phyloP scores from a whole-genome alignment of 37 sponge, comb jelly and placozoan species.

The Cliona cf. orientalis region DNA sequence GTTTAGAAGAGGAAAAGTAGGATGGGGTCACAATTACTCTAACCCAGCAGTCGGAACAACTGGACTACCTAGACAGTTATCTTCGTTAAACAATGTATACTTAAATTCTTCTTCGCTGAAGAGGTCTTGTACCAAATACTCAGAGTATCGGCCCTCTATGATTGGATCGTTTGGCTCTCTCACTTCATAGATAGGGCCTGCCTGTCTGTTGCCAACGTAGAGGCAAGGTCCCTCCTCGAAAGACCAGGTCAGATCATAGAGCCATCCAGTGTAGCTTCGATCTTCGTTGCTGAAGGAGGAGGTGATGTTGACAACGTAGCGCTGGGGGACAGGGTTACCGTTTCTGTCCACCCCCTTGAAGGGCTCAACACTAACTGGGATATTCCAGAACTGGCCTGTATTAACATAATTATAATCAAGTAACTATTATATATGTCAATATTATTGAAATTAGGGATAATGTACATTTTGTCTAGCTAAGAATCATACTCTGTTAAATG shows the following conservation, averaged over 20 bases:
- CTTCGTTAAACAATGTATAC: slow-evolving; percentile 27
- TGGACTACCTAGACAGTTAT: too few species aligned
- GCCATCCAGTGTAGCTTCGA: slow-evolving; percentile 46
- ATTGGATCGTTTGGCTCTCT: slow-evolving; percentile 21
- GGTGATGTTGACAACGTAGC: slow-evolving; percentile 23
- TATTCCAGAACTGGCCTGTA: slow-evolving; percentile 87
- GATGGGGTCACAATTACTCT: too few species aligned
- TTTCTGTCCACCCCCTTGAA: slow-evolving; percentile 16
- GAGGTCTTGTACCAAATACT: neutral
- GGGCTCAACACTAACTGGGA: slow-evolving; percentile 43
- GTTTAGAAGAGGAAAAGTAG: too few species aligned
- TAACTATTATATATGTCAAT: neutral
- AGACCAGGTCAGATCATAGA: slow-evolving; percentile 54
- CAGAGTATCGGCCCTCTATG: slow-evolving; percentile 55
- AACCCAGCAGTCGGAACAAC: too few species aligned
- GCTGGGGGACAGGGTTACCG: neutral
- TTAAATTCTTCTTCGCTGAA: slow-evolving; percentile 20
- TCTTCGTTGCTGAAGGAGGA: neutral
- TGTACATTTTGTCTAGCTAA: too few species aligned
- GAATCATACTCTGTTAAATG: too few species aligned
- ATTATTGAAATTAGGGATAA: too few species aligned
- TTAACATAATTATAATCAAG: neutral
- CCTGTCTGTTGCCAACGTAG: slow-evolving; percentile 61
- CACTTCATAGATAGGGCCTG: slow-evolving; percentile 42
- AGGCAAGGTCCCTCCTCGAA: slow-evolving; percentile 33